phyloP scores from a whole-genome alignment of 2,797 vertebrate species.

The Cheirogaleus major region DNA sequence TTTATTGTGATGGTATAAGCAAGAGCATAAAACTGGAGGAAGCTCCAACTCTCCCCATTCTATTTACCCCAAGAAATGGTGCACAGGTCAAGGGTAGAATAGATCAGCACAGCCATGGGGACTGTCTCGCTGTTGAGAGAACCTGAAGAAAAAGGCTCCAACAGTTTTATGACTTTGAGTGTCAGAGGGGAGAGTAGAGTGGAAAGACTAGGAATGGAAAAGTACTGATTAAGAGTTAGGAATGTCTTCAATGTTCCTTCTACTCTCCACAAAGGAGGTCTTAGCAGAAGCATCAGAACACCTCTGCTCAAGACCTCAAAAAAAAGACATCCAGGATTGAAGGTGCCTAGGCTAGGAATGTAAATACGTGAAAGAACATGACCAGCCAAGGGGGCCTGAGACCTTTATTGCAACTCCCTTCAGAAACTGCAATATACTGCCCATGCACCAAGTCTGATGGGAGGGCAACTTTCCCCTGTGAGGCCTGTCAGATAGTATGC shows the following conservation, averaged over 20 bases:
- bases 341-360: not conserved
- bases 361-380: not conserved
- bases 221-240: not conserved
- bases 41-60: not conserved
- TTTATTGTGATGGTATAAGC: not conserved
- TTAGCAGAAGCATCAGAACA: not conserved
- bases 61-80: not conserved
- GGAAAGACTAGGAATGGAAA: not conserved
- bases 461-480: no score
- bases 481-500: no score
- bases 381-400: not conserved
- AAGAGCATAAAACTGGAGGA: not conserved
- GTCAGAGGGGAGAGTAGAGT: not conserved
- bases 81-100: not conserved
- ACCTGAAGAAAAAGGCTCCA: not conserved
- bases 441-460: not conserved
- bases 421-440: not conserved
- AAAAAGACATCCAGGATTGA: not conserved
- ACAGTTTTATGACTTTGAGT: not conserved
- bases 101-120: not conserved
- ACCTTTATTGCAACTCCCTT: not conserved
- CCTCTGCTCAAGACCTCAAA: not conserved
- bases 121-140: no score
- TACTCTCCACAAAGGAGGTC: not conserved
- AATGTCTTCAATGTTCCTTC: not conserved